Evolutionary conservation across 64 coral and sea anemone genomes (phyloP).

Genomic region (Dendronephthya gigantea): DNA sequence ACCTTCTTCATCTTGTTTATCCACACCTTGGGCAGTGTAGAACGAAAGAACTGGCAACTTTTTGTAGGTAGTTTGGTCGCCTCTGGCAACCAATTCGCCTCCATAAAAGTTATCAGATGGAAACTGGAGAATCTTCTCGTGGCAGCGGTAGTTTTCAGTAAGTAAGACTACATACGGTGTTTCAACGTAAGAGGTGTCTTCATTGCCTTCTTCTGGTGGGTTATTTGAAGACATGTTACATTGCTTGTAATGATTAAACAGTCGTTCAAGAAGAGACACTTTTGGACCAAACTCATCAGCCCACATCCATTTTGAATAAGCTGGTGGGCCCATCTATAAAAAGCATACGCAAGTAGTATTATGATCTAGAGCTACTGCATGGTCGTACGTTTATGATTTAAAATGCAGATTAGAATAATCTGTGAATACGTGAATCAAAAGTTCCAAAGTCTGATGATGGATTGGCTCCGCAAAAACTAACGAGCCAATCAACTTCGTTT

Average conservation of each 20-base stretch:
- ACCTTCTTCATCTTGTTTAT: conserved; percentile 24
- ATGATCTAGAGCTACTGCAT: no score
- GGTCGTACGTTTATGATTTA: no score
- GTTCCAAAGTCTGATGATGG: no score
- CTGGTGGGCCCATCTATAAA: not conserved
- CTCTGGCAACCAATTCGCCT: conserved; percentile 27
- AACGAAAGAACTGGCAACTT: conserved; percentile 32
- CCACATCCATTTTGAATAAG: not conserved
- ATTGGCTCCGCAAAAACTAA: no score
- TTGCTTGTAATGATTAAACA: not conserved
- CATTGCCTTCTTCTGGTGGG: not conserved
- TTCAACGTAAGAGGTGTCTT: not conserved
- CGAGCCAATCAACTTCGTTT: no score
- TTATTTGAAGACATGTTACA: not conserved
- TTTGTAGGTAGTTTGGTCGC: conserved; percentile 40
- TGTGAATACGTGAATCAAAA: no score
- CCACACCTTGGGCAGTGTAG: conserved; percentile 27
- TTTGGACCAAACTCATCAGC: not conserved
- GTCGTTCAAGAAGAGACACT: not conserved
- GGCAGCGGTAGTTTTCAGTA: not conserved
- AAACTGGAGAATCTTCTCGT: not conserved
- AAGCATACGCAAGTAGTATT: no score
- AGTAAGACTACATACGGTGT: not conserved
- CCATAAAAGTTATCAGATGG: conserved; percentile 6
- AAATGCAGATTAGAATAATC: no score